These are phyloP conservation scores for Rhadina sibilatrix DNA, from an alignment of 2,113 vertebrate species.

Conservation along the genomic window DNA sequence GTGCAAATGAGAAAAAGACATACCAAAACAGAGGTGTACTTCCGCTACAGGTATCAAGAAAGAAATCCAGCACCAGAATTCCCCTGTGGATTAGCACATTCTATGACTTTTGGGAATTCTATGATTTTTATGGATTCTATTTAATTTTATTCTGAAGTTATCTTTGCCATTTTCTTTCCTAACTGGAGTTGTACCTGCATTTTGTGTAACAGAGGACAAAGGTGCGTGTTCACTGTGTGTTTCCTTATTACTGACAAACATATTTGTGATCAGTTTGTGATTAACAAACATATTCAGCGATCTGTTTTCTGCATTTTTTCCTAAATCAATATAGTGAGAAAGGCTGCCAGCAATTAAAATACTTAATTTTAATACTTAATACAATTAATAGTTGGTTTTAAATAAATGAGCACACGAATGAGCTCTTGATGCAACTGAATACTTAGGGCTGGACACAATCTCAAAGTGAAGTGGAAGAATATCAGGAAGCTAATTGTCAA, in stretches of 20 bases:
- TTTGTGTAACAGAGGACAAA: neutral
- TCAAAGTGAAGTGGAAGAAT: neutral
- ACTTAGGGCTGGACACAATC: neutral
- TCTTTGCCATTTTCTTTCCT: neutral
- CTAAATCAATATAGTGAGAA: neutral
- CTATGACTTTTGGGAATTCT: neutral
- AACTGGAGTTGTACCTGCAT: neutral
- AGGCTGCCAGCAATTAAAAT: neutral
- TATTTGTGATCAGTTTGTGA: neutral
- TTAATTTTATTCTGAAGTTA: neutral
- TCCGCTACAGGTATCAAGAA: neutral
- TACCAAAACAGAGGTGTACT: accelerated
- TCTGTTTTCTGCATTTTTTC: neutral
- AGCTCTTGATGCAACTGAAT: neutral
- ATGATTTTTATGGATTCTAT: neutral
- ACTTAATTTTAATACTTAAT: neutral
- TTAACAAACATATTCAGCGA: neutral
- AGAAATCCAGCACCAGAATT: neutral
- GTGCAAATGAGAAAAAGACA: neutral
- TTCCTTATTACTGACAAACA: neutral
- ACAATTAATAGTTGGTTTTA: neutral
- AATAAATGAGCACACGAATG: neutral
- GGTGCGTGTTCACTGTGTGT: accelerated
- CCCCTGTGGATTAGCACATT: neutral
- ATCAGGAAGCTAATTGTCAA: neutral